Evolutionary conservation across 1,140 invertebrate species (phyloP).

Genomic region (Diorhabda carinulata): DNA sequence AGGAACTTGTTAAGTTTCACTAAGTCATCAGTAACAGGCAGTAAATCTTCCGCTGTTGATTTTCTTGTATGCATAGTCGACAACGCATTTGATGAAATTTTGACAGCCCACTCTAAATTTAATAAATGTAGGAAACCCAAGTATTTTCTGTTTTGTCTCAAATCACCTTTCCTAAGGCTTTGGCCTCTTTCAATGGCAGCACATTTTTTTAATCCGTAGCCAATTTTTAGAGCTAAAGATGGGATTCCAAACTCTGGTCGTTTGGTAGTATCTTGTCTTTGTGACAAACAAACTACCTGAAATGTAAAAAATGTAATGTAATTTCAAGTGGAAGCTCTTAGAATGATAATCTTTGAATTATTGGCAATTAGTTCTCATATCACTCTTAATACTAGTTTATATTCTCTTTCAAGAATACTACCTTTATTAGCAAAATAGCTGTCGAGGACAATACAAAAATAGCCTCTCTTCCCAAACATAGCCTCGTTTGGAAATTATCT

Average conservation of each 20-base stretch:
- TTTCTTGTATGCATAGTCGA: conserved; percentile 4
- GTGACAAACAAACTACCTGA: too few relatives aligned
- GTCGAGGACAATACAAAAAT: too few relatives aligned
- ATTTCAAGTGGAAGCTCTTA: too few relatives aligned
- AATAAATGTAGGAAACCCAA: neutral
- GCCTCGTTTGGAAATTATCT: too few relatives aligned
- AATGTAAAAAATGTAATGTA: too few relatives aligned
- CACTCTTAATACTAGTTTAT: too few relatives aligned
- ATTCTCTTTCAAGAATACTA: too few relatives aligned
- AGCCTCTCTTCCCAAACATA: too few relatives aligned
- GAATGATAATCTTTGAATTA: too few relatives aligned
- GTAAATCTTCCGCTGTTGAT: neutral
- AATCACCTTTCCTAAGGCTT: neutral
- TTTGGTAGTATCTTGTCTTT: neutral
- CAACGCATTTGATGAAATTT: conserved; percentile 11
- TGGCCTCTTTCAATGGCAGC: conserved; percentile 8
- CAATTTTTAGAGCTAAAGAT: conserved; percentile 19
- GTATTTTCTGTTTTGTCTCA: neutral
- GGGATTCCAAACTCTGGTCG: conserved; percentile 16
- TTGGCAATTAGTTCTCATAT: too few relatives aligned
- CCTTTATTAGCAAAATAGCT: too few relatives aligned
- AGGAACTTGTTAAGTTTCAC: conserved; percentile 17
- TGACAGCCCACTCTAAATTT: neutral
- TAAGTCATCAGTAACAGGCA: neutral
- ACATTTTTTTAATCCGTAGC: conserved; percentile 15